phyloP scores from a whole-genome alignment of 2,888 invertebrate genomes.

The Electrophaes corylata region DNA sequence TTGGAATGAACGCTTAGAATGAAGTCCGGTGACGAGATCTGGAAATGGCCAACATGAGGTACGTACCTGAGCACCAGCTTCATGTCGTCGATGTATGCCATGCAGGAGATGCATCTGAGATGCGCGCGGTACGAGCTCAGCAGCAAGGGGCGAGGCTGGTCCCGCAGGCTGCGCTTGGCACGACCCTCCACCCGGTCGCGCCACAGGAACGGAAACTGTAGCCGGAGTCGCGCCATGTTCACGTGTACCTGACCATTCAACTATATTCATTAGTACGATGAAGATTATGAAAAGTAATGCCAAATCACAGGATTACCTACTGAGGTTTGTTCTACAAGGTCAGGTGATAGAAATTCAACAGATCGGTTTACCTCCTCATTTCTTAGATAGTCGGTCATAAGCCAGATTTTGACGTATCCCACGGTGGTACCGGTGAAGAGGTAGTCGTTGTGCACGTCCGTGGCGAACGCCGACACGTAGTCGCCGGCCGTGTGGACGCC shows the following conservation, averaged over 20 bases:
- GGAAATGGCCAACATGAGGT: too few species aligned
- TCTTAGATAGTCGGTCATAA: slow-evolving; percentile 87
- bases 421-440: slow-evolving; percentile 88
- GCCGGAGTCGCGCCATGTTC: slow-evolving; percentile 85
- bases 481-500: slow-evolving; percentile 87
- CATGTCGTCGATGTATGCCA: slow-evolving; percentile 87
- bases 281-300: too few species aligned
- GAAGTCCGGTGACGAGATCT: too few species aligned
- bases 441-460: slow-evolving; percentile 88
- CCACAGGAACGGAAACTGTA: slow-evolving; percentile 90
- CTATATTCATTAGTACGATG: too few species aligned
- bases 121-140: slow-evolving; percentile 90
- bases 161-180: slow-evolving; percentile 86
- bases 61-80: slow-evolving; percentile 88
- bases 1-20: too few species aligned
- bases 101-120: slow-evolving; percentile 86
- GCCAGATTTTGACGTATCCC: slow-evolving; percentile 93
- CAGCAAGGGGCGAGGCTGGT: slow-evolving; percentile 86
- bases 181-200: slow-evolving; percentile 87
- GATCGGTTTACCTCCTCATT: slow-evolving; percentile 58
- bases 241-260: slow-evolving; percentile 71
- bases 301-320: too few species aligned
- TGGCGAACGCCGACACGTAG: slow-evolving; percentile 87
- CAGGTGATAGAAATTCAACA: too few species aligned
- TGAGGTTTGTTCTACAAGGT: too few species aligned